Base-by-base conservation (phyloP, 2,888 invertebrate genomes). In the Archaeoteleia sp. region DNA sequence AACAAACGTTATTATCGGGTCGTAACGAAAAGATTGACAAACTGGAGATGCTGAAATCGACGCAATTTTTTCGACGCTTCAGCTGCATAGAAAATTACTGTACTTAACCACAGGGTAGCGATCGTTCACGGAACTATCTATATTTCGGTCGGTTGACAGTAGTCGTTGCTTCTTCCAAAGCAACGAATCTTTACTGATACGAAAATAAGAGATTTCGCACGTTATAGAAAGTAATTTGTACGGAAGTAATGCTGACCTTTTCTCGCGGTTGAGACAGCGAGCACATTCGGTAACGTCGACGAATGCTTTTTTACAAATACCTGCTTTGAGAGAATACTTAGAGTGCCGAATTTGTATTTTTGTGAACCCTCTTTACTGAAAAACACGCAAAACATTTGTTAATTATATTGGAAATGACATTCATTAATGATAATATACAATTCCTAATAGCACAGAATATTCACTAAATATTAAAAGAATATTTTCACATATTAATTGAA, bases 181-280 rank as follows among this genome's bases (percentile, higher is more conserved):
- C 17, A 43, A 37, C 9, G 15, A 51, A 37, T 13, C 2, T 17
- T 14, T 15, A 15, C 8, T 3, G 15, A n/a, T 17, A 37, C 9
- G 20, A 55, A 43, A 51, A 53, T 32, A 51, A 15, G 29, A 32
- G 39, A 34, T 40, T 9, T 46, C 30, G 40, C 55, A 62, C 37
- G 43, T 46, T 48, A 12, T 65, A 63, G 45, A 46, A 67, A 48
- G 12, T 68, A 63, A 63, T 68, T 65, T 68, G 68, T 68, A 68
- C 63, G 63, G 48, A 60, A 63, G 49, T 58, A 60, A 63, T 68
- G 54, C 43, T 68, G 55, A 63, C 58, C 57, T 63, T 49, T 58
- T 35, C 39, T 61, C 37, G 34, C 54, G 15, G 34, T 45, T 48
- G 37, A 53, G 49, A 53, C 43, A 46, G 20, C 40, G 9, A 13